Conservation (phyloP, 2,888 invertebrate genomes). For the Ptilodon capucinus region DNA sequence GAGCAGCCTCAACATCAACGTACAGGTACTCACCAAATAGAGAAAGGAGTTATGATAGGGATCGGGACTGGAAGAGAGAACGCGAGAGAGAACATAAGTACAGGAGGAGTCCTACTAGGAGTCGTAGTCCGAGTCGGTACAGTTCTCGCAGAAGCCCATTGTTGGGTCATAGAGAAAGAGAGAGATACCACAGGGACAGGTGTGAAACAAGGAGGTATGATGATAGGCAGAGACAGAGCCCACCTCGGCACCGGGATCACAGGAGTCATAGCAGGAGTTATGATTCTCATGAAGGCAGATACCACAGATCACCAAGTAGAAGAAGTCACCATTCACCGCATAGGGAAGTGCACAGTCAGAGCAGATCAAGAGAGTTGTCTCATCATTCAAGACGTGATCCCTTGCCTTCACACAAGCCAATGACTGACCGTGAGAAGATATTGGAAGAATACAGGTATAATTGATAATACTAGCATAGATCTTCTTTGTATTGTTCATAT, state of each 20-base stretch:
- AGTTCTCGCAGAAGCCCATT: constrained; percentile 35
- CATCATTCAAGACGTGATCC: constrained; percentile 36
- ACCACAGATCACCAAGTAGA: constrained; percentile 48
- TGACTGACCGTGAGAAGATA: constrained; percentile 72
- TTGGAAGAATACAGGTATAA: constrained; percentile 71
- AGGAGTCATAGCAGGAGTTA: constrained; percentile 45
- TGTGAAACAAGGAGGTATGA: constrained; percentile 44
- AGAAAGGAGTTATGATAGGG: constrained; percentile 27
- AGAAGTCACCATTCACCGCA: constrained; percentile 35
- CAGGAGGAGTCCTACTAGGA: constrained; percentile 31
- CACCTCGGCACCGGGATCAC: constrained; percentile 40
- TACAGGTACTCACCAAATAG: constrained; percentile 37
- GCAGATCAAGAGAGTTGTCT: constrained; percentile 40
- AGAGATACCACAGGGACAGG: constrained; percentile 27
- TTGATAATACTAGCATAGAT: not conserved
- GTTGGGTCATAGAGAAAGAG: constrained; percentile 38
- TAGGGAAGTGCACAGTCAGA: constrained; percentile 34
- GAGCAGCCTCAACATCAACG: constrained; percentile 23
- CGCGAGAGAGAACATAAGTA: constrained; percentile 35
- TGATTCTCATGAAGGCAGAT: constrained; percentile 35
- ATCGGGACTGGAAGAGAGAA: constrained; percentile 11
- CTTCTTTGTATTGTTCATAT: no score
- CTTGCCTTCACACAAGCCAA: constrained; percentile 40
- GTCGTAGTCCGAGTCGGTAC: constrained; percentile 45
- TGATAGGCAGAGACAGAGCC: constrained; percentile 43